Conservation (phyloP, 2,113 vertebrate genomes). For the Chloropsis hardwickii region DNA sequence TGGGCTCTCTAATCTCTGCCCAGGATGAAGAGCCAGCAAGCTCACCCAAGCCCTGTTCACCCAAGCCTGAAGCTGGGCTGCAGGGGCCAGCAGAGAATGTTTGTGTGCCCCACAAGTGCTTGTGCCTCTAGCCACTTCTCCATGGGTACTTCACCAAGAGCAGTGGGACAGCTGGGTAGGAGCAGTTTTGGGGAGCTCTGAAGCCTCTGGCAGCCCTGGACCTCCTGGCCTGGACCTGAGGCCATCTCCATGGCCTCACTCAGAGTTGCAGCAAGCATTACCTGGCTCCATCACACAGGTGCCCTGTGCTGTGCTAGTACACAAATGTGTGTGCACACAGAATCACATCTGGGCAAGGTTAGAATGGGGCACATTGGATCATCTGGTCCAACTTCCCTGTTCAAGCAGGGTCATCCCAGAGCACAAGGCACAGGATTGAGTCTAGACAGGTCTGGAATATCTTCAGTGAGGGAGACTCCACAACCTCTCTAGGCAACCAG, state of each 20-base stretch:
- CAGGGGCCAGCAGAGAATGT: not conserved
- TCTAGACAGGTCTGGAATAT: not conserved
- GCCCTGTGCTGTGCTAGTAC: no score
- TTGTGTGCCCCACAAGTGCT: not conserved
- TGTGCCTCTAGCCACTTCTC: not conserved
- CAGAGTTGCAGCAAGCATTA: not conserved
- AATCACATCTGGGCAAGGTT: not conserved
- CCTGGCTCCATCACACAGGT: fast-evolving
- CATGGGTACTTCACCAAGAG: fast-evolving
- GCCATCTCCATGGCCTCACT: no score
- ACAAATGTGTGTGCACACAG: fast-evolving
- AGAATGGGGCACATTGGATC: not conserved
- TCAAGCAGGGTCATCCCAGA: not conserved
- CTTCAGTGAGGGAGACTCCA: not conserved
- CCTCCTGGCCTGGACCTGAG: no score
- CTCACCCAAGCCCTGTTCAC: not conserved
- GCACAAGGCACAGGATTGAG: not conserved
- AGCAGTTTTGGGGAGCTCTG: not conserved
- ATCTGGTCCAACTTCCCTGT: not conserved
- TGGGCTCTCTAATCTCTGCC: not conserved
- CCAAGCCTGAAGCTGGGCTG: not conserved
- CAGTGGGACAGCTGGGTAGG: not conserved
- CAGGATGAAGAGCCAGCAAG: not conserved
- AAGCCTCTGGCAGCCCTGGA: no score
- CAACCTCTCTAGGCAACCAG: not conserved